These are phyloP conservation scores for Idaea straminata DNA, from an alignment of 2,888 invertebrate genomes.

Conservation along the genomic window DNA sequence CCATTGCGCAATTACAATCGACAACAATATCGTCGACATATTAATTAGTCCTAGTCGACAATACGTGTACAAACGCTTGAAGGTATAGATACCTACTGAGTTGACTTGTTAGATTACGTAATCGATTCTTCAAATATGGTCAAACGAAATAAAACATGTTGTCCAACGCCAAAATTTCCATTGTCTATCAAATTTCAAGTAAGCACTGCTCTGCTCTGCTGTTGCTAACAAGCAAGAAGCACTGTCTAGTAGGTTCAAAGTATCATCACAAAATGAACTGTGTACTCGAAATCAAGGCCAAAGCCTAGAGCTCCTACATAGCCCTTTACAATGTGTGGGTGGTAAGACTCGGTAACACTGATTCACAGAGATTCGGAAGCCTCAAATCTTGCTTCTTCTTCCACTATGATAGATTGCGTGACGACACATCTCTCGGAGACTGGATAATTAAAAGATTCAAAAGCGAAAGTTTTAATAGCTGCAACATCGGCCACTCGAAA, in stretches of 20 bases:
- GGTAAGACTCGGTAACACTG: neutral
- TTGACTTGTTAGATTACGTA: neutral
- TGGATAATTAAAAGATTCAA: neutral
- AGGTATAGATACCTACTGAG: neutral
- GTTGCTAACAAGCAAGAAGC: too few relatives aligned
- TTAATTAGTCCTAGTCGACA: neutral
- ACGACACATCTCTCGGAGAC: neutral
- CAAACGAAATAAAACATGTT: neutral
- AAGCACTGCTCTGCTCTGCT: too few relatives aligned
- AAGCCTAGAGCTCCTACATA: too few relatives aligned
- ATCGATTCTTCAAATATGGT: neutral
- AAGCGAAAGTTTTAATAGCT: constrained; percentile 3
- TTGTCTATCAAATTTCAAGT: neutral
- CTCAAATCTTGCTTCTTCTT: neutral
- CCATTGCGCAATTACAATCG: constrained; percentile 33
- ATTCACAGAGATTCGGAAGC: neutral
- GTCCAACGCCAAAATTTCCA: neutral
- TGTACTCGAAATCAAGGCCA: neutral
- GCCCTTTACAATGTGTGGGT: neutral
- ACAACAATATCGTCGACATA: constrained; percentile 27
- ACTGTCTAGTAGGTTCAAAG: neutral
- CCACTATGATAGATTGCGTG: neutral
- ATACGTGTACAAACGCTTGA: neutral
- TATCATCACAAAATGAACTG: neutral
- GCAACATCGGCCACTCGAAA: constrained; percentile 1